These are phyloP conservation scores for Thunnus maccoyii DNA, from an alignment of 2,113 vertebrate species.

Conservation along the genomic window DNA sequence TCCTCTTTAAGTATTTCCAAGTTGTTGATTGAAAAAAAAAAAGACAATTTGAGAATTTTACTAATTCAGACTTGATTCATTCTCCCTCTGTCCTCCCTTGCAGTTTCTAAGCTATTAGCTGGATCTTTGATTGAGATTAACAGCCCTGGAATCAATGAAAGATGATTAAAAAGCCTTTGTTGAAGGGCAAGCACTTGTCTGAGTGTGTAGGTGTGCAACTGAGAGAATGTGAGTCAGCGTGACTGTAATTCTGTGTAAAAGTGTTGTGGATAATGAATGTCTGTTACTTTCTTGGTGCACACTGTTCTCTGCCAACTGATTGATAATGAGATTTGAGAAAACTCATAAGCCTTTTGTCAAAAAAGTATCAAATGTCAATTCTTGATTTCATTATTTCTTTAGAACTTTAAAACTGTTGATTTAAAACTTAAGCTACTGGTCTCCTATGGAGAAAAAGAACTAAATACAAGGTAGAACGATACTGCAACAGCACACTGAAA, in stretches of 20 bases:
- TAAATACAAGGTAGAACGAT: not conserved
- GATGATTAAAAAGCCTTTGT: constrained; percentile 86
- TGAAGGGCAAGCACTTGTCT: constrained; percentile 75
- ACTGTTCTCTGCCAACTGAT: constrained; percentile 10
- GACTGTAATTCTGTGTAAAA: constrained; percentile 19
- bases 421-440: not conserved
- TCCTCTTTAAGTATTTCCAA: constrained; percentile 43
- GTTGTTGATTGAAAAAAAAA: constrained; percentile 40
- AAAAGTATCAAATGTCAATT: not conserved
- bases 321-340: constrained; percentile 43
- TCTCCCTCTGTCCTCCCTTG: constrained; percentile 50
- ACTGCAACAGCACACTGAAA: constrained; percentile 5
- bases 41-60: constrained; percentile 53
- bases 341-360: constrained; percentile 19
- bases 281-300: constrained; percentile 22
- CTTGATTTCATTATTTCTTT: not conserved
- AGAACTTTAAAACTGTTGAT: not conserved
- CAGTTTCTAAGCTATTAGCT: constrained; percentile 81
- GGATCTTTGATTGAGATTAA: constrained; percentile 84
- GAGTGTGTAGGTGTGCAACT: constrained; percentile 60
- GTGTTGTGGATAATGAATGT: constrained; percentile 42
- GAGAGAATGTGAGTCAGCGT: constrained; percentile 50
- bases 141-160: constrained; percentile 83
- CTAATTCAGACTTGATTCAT: constrained; percentile 60
- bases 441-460: not conserved